A percentile compares a stretch with the other conserved stretches of the same genome.
Conservation (phyloP, 1,140 invertebrate genomes). For the Brachionus rotundiformis region DNA sequence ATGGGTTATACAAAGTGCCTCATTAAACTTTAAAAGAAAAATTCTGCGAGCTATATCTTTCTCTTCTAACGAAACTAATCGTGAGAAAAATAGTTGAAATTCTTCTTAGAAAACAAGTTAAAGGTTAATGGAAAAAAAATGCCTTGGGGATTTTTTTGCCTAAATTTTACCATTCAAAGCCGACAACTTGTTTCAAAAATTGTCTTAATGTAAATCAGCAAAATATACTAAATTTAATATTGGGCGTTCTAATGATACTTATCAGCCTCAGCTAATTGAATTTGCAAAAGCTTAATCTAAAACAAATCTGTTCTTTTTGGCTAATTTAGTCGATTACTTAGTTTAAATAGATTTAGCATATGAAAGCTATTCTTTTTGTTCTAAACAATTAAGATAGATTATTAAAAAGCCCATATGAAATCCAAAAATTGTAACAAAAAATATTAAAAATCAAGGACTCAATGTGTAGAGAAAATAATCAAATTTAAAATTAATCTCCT, state of each 20-base stretch:
- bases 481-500: background rate
- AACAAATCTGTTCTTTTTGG: background rate
- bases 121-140: background rate
- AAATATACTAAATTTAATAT: background rate
- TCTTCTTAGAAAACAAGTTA: background rate
- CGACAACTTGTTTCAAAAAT: too few relatives aligned
- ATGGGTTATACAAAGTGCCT: background rate
- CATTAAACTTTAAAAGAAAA: background rate
- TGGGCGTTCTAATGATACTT: background rate
- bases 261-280: background rate
- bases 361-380: background rate
- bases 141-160: background rate
- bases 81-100: background rate
- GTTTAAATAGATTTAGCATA: background rate
- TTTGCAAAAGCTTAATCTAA: background rate
- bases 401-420: background rate
- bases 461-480: background rate
- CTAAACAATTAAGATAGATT: background rate
- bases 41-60: background rate
- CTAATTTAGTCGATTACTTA: constrained; percentile 12
- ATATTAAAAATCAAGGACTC: background rate
- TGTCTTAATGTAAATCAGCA: too few relatives aligned
- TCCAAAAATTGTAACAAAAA: background rate
- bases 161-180: too few relatives aligned
- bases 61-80: background rate